Evolutionary conservation across 2,797 vertebrate species (phyloP).

Genomic region (Meriones psammophilus): DNA sequence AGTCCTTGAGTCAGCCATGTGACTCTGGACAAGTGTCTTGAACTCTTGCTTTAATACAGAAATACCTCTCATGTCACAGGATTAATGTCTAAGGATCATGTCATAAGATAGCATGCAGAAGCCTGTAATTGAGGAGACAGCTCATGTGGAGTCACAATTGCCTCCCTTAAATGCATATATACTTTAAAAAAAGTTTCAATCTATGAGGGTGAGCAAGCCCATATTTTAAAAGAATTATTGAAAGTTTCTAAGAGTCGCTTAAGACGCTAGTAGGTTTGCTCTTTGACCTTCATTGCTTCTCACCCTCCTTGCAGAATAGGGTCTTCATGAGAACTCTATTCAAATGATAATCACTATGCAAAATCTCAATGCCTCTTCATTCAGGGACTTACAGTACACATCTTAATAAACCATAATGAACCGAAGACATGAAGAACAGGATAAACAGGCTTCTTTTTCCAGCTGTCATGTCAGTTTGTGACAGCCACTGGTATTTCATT

Average conservation of each 20-base stretch:
- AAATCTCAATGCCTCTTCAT: slow-evolving; percentile 55
- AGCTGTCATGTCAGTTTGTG: slow-evolving; percentile 87
- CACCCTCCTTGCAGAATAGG: slow-evolving; percentile 49
- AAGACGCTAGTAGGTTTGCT: not conserved
- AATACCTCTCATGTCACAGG: not conserved
- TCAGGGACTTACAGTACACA: slow-evolving; percentile 80
- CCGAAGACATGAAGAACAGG: slow-evolving; percentile 81
- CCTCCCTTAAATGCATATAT: not conserved
- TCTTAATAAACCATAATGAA: slow-evolving; percentile 81
- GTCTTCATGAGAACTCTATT: slow-evolving; percentile 50
- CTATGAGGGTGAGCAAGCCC: not conserved
- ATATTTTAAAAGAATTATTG: slow-evolving; percentile 45
- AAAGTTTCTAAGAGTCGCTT: slow-evolving; percentile 41
- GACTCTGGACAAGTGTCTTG: not conserved
- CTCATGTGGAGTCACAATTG: not conserved
- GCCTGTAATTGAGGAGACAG: not conserved
- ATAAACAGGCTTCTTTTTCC: slow-evolving; percentile 86
- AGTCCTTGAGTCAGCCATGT: not conserved
- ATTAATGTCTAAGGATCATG: not conserved
- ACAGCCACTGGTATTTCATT: slow-evolving; percentile 89
- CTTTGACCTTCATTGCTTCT: slow-evolving; percentile 55
- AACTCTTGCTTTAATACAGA: not conserved
- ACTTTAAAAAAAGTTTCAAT: not conserved
- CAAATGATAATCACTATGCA: slow-evolving; percentile 75
- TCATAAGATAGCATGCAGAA: not conserved